A percentile compares a stretch with the other conserved stretches of the same genome.
Evolutionary conservation across 2,888 invertebrate species (phyloP).

Genomic region (Rhagium mordax): DNA sequence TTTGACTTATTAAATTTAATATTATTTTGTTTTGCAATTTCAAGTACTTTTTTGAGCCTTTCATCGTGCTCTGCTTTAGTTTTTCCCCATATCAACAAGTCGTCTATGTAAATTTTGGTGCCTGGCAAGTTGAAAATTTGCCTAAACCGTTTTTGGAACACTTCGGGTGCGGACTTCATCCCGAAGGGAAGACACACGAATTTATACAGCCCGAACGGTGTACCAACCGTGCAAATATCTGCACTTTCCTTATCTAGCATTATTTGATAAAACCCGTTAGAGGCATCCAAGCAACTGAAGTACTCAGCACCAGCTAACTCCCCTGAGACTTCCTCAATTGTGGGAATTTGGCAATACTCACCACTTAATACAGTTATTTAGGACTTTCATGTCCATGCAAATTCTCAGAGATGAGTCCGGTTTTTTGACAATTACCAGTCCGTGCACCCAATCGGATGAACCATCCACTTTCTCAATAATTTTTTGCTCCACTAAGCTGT

Average conservation of each 20-base stretch:
- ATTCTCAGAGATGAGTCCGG: conserved; percentile 21
- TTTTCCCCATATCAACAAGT: conserved; percentile 51
- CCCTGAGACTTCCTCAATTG: conserved; percentile 22
- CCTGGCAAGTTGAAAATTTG: conserved; percentile 49
- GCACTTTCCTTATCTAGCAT: conserved; percentile 48
- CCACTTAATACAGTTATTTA: conserved; percentile 24
- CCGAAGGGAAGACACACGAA: conserved; percentile 54
- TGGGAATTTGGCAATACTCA: conserved; percentile 21
- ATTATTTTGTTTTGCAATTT: conserved; percentile 40
- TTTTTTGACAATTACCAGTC: conserved; percentile 44
- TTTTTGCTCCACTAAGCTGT: conserved; percentile 31
- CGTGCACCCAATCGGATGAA: conserved; percentile 51
- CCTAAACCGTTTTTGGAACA: conserved; percentile 51
- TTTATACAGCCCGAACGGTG: conserved; percentile 53
- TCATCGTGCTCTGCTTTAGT: conserved; percentile 48
- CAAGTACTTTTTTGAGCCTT: conserved; percentile 42
- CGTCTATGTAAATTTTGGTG: conserved; percentile 52
- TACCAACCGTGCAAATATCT: conserved; percentile 54
- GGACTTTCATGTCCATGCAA: conserved; percentile 15
- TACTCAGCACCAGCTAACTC: too few relatives aligned
- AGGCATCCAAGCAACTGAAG: conserved; percentile 22
- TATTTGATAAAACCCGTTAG: conserved; percentile 54
- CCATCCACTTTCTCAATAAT: conserved; percentile 46
- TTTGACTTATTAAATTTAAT: conserved; percentile 51
- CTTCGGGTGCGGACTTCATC: conserved; percentile 50